Evolutionary conservation across 2,113 vertebrate genomes (phyloP).

Genomic region (Gallinago media): DNA sequence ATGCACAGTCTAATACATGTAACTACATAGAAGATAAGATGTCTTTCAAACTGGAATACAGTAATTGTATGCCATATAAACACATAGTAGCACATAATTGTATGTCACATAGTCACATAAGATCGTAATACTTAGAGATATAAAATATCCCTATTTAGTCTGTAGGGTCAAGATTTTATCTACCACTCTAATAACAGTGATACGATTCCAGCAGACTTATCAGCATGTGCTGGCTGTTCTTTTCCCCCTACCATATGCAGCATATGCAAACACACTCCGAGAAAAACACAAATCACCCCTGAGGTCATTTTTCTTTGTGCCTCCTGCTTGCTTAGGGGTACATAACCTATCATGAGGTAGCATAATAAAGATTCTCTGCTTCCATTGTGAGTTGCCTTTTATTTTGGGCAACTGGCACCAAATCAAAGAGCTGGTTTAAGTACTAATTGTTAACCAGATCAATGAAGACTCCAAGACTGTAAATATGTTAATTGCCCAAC

Average conservation of each 20-base stretch:
- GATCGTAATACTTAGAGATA: neutral
- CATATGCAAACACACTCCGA: constrained; percentile 11
- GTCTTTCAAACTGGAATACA: neutral
- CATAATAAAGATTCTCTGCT: neutral
- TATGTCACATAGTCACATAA: neutral
- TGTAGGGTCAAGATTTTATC: neutral
- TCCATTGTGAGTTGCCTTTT: neutral
- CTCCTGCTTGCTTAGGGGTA: constrained; percentile 6
- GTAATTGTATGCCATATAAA: neutral
- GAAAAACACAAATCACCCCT: constrained; percentile 23
- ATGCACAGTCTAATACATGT: neutral
- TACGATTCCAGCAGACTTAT: neutral
- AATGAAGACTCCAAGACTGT: neutral
- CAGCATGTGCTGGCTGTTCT: neutral
- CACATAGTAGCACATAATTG: neutral
- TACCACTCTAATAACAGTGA: neutral
- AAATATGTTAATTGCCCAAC: neutral
- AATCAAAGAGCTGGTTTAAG: neutral
- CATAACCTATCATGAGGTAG: neutral
- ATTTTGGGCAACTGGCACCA: neutral
- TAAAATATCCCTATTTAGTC: neutral
- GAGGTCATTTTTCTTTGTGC: constrained; percentile 4
- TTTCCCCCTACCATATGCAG: constrained; percentile 33
- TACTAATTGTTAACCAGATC: neutral
- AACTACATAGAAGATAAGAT: neutral